phyloP scores from a whole-genome alignment of 1,140 invertebrate genomes.

The Sitobion miscanthi region DNA sequence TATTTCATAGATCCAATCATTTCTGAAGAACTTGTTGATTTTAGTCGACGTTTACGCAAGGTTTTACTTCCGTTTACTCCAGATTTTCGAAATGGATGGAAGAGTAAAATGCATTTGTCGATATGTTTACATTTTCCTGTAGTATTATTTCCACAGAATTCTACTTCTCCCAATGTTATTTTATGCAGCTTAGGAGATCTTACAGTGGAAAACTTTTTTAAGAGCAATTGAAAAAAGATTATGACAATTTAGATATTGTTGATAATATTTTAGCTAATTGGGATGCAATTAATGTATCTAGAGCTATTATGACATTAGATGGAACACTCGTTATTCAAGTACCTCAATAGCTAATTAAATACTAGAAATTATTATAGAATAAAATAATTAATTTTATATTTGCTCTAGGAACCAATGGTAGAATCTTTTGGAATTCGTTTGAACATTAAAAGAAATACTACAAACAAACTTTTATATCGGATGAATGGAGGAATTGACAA shows the following conservation, averaged over 20 bases:
- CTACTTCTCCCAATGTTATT: constrained; percentile 79
- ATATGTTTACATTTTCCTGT: constrained; percentile 78
- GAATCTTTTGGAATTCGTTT: constrained; percentile 77
- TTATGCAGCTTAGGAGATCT: constrained; percentile 80
- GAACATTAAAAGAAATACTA: constrained; percentile 70
- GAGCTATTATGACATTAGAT: constrained; percentile 76
- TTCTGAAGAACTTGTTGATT: constrained; percentile 63
- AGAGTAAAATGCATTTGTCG: constrained; percentile 72
- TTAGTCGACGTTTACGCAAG: constrained; percentile 62
- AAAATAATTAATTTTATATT: neutral
- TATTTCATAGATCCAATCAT: constrained; percentile 74
- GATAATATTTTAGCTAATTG: constrained; percentile 77
- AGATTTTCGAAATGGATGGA: constrained; percentile 67
- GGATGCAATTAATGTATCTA: constrained; percentile 71
- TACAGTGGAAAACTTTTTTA: constrained; percentile 81
- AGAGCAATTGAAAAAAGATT: constrained; percentile 63
- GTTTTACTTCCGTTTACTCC: constrained; percentile 62
- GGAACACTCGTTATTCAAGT: constrained; percentile 76
- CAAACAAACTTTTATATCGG: constrained; percentile 34
- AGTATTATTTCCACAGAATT: constrained; percentile 79
- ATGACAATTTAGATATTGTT: constrained; percentile 65
- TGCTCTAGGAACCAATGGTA: constrained; percentile 73
- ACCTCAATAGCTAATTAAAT: constrained; percentile 55
- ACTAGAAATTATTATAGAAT: constrained; percentile 13
- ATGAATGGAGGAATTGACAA: constrained; percentile 65